phyloP scores from a whole-genome alignment of 2,113 vertebrate genomes.

The Cisticola juncidis region DNA sequence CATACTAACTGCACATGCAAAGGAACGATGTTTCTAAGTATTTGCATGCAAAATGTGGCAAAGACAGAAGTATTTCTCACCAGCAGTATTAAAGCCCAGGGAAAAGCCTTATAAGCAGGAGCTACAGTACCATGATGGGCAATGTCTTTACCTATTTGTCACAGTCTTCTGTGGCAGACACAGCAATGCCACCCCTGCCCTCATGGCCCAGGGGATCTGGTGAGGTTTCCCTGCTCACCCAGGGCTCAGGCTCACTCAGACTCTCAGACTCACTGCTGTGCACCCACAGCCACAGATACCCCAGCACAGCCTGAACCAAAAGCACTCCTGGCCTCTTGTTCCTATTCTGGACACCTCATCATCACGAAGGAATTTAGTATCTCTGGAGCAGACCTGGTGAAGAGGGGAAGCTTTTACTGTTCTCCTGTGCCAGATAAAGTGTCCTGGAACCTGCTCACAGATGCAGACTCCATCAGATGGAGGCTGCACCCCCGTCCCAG shows the following conservation, averaged over 20 bases:
- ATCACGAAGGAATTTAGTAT: constrained; percentile 50
- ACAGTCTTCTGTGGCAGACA: neutral
- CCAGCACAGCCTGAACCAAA: neutral
- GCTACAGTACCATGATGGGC: neutral
- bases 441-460: constrained; percentile 9
- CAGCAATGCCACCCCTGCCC: constrained; percentile 9
- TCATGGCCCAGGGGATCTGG: neutral
- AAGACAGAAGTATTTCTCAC: neutral
- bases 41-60: neutral
- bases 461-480: neutral
- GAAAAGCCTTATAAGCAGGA: neutral
- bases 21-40: neutral
- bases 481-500: neutral
- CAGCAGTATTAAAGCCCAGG: neutral
- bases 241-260: neutral
- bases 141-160: neutral
- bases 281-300: neutral
- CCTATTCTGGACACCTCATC: constrained; percentile 57
- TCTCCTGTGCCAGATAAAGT: constrained; percentile 50
- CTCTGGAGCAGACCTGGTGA: constrained; percentile 22
- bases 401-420: constrained; percentile 35
- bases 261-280: neutral
- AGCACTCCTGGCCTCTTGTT: constrained; percentile 11
- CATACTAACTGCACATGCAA: neutral
- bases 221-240: constrained; percentile 32